phyloP scores from a whole-genome alignment of 2,888 invertebrate species.

The Drosophila anomelani region DNA sequence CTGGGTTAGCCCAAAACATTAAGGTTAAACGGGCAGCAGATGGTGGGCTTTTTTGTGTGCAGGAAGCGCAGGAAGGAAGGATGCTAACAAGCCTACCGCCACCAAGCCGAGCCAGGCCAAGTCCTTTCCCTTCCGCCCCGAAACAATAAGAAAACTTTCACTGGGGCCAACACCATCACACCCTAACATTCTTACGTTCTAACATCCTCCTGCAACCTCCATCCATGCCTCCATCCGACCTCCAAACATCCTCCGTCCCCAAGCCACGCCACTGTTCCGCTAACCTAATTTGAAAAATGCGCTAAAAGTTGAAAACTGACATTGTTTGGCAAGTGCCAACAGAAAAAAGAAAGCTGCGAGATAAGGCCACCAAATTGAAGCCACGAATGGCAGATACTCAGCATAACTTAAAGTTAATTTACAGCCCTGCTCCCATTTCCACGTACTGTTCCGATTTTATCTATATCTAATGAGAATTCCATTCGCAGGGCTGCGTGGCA shows the following conservation, averaged over 20 bases:
- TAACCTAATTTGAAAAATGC: slow-evolving; percentile 69
- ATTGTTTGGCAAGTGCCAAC: slow-evolving; percentile 57
- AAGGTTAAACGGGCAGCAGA: slow-evolving; percentile 63
- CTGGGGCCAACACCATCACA: slow-evolving; percentile 44
- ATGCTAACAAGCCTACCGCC: slow-evolving; percentile 52
- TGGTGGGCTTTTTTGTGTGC: slow-evolving; percentile 26
- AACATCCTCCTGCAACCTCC: slow-evolving; percentile 1
- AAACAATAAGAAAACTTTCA: slow-evolving; percentile 64
- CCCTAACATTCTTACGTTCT: background rate
- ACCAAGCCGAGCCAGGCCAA: slow-evolving; percentile 3
- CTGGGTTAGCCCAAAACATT: slow-evolving; percentile 27
- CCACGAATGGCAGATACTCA: slow-evolving; percentile 28
- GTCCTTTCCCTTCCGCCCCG: slow-evolving; percentile 35
- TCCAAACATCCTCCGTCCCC: slow-evolving; percentile 2
- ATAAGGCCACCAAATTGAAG: slow-evolving; percentile 20
- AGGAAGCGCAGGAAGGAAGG: slow-evolving; percentile 51
- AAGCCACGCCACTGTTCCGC: slow-evolving; percentile 36
- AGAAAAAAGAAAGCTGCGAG: slow-evolving; percentile 8
- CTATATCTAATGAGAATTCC: background rate
- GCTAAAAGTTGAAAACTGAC: slow-evolving; percentile 64
- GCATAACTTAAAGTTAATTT: slow-evolving; percentile 17
- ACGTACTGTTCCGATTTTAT: slow-evolving; percentile 5
- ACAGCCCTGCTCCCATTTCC: slow-evolving; percentile 1
- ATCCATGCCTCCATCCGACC: background rate
- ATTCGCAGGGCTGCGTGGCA: background rate